Evolutionary conservation across 2,113 vertebrate genomes (phyloP).

Genomic region (Motacilla tschutschensis): DNA sequence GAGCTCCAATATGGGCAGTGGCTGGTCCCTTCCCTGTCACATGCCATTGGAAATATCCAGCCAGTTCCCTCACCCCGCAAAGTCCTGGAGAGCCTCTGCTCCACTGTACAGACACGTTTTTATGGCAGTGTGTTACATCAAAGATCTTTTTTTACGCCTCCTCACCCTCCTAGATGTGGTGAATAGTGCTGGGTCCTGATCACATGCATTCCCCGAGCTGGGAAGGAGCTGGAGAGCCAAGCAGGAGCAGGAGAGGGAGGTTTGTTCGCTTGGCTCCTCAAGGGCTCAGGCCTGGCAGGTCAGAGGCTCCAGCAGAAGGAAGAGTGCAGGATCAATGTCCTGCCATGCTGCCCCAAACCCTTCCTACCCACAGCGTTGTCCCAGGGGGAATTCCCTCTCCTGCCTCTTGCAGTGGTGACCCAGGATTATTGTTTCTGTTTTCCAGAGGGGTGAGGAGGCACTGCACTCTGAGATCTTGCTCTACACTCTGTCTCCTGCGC

Average conservation of each 20-base stretch:
- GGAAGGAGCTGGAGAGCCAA: neutral
- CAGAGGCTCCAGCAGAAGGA: neutral
- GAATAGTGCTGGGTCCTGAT: neutral
- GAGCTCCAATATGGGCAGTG: neutral
- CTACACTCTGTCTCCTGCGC: neutral
- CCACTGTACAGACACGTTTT: neutral
- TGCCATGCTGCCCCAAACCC: neutral
- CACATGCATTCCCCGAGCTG: neutral
- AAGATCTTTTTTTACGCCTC: neutral
- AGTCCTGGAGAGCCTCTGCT: conserved; percentile 6
- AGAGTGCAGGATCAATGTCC: rapidly evolving
- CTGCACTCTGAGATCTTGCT: neutral
- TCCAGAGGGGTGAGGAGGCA: neutral
- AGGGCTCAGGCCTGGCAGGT: neutral
- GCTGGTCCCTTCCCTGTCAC: neutral
- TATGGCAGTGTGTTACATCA: neutral
- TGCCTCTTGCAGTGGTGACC: neutral
- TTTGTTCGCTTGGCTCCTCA: neutral
- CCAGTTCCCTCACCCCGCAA: neutral
- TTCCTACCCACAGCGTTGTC: neutral
- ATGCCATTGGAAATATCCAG: neutral
- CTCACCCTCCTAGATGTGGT: neutral
- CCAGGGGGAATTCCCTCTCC: neutral
- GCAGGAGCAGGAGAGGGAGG: neutral
- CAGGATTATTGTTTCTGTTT: neutral